Conservation (phyloP, 2,113 vertebrate genomes). For the Melanerpes aurifrons region DNA sequence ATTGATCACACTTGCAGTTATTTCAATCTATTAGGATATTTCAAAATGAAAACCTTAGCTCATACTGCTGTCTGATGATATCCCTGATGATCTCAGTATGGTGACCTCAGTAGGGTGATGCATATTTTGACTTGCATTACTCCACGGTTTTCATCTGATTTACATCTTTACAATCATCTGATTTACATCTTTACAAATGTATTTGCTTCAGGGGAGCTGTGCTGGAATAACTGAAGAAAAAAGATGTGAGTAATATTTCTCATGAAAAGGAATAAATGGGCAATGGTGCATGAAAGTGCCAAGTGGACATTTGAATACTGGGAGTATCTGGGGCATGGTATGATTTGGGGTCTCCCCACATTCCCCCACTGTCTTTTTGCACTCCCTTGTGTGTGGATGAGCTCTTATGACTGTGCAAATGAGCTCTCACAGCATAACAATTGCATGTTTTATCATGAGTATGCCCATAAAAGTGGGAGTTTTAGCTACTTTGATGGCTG, state of each 20-base stretch:
- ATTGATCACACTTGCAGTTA: not conserved
- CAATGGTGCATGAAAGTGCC: not conserved
- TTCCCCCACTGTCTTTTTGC: not conserved
- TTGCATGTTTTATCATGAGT: not conserved
- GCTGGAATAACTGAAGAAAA: not conserved
- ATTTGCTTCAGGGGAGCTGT: not conserved
- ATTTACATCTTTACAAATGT: not conserved
- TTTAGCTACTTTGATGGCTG: not conserved
- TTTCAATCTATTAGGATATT: not conserved
- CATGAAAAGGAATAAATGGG: not conserved
- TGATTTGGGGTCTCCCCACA: not conserved
- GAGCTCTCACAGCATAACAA: not conserved
- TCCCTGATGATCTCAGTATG: not conserved
- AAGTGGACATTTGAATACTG: not conserved
- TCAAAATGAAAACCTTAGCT: not conserved
- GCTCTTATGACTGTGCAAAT: not conserved
- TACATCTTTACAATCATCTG: not conserved
- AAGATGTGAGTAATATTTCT: not conserved
- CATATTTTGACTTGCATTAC: not conserved
- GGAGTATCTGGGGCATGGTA: not conserved
- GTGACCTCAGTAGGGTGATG: not conserved
- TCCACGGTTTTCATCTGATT: not conserved
- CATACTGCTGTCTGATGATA: not conserved
- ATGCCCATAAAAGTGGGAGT: not conserved
- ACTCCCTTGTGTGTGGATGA: not conserved